These are phyloP conservation scores for Trissolcus basalis DNA, from an alignment of 1,140 invertebrate species.

Conservation along the genomic window DNA sequence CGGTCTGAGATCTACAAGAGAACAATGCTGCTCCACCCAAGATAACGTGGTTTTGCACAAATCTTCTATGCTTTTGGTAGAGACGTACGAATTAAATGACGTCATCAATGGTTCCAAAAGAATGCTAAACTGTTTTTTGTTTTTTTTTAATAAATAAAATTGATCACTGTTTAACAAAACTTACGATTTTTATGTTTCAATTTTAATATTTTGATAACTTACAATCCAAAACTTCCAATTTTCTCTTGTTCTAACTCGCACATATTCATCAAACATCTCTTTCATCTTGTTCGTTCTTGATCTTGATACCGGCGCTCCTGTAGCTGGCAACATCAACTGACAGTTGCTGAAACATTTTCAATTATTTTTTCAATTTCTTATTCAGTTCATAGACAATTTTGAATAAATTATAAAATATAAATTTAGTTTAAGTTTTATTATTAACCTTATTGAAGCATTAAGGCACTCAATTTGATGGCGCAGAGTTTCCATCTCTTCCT, in stretches of 20 bases:
- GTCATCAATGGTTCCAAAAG: slow-evolving; percentile 91
- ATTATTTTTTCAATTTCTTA: background rate
- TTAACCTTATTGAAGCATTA: slow-evolving; percentile 91
- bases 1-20: slow-evolving; percentile 92
- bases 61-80: slow-evolving; percentile 93
- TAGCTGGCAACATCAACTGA: slow-evolving; percentile 95
- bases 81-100: slow-evolving; percentile 93
- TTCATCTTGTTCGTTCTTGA: slow-evolving; percentile 93
- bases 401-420: background rate
- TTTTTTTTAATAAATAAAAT: too few relatives aligned
- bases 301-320: slow-evolving; percentile 93
- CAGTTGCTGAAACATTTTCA: slow-evolving; percentile 83
- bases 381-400: slow-evolving; percentile 4
- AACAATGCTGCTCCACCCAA: slow-evolving; percentile 98
- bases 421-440: slow-evolving; percentile 7
- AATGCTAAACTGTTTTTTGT: slow-evolving; percentile 90
- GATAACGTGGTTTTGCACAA: slow-evolving; percentile 92
- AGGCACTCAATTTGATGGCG: slow-evolving; percentile 91
- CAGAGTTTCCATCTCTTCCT: slow-evolving; percentile 92
- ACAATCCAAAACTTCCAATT: slow-evolving; percentile 99
- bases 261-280: slow-evolving; percentile 96
- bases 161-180: too few relatives aligned
- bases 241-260: slow-evolving; percentile 87
- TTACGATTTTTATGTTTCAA: too few relatives aligned
- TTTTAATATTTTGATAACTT: slow-evolving; percentile 76